phyloP scores from a whole-genome alignment of 2,888 invertebrate genomes.

The Polydrusus tereticollis region DNA sequence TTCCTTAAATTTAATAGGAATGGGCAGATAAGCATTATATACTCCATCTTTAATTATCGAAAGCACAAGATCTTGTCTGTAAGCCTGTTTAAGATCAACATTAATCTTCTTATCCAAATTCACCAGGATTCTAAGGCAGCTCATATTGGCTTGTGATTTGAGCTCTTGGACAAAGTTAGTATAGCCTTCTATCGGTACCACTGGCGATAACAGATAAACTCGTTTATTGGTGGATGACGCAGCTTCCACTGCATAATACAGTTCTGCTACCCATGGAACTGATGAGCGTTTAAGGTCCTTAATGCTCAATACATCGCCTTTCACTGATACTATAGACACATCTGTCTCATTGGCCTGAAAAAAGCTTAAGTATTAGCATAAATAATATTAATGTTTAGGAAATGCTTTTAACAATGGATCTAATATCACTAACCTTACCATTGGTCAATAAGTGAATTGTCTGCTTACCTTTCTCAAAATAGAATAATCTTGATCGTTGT shows the following conservation, averaged over 20 bases:
- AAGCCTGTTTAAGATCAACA: conserved; percentile 74
- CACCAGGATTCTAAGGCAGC: conserved; percentile 67
- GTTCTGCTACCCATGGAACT: conserved; percentile 59
- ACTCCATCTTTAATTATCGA: conserved; percentile 78
- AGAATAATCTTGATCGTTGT: conserved; percentile 58
- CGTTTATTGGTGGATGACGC: conserved; percentile 51
- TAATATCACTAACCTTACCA: too few relatives aligned
- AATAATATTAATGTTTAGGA: background rate
- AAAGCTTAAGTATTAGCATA: conserved; percentile 28
- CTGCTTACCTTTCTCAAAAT: conserved; percentile 59
- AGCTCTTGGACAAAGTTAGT: conserved; percentile 60
- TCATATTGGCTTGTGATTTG: conserved; percentile 54
- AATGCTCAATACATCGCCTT: conserved; percentile 59
- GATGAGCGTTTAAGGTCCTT: conserved; percentile 60
- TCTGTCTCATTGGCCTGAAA: conserved; percentile 50
- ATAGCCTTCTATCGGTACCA: conserved; percentile 63
- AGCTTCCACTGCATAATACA: conserved; percentile 53
- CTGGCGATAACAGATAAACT: conserved; percentile 59
- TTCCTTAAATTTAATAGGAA: conserved; percentile 59
- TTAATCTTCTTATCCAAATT: conserved; percentile 76
- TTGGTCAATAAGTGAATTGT: too few relatives aligned
- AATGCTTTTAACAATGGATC: background rate
- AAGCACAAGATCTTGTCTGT: conserved; percentile 81
- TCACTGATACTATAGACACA: conserved; percentile 56
- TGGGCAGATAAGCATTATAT: conserved; percentile 57